Evolutionary conservation across 2,888 invertebrate species (phyloP).

Genomic region (Tiliacea aurago): DNA sequence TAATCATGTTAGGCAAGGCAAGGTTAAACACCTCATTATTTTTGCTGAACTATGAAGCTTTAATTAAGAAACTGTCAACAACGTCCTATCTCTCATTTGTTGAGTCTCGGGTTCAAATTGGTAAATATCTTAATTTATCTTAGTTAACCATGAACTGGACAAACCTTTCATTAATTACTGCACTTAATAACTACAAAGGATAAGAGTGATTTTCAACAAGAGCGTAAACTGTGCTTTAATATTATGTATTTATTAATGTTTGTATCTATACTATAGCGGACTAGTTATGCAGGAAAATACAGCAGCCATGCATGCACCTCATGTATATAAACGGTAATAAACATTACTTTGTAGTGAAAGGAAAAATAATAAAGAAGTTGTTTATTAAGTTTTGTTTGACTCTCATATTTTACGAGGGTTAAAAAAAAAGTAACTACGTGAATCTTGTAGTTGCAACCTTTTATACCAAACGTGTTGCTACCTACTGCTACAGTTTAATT

Average conservation of each 20-base stretch:
- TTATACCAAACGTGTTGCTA: not conserved
- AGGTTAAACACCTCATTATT: conserved; percentile 15
- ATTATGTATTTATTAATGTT: conserved; percentile 34
- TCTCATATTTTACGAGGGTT: conserved; percentile 29
- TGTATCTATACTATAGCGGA: conserved; percentile 31
- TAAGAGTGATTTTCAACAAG: conserved; percentile 58
- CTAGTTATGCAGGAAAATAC: conserved; percentile 32
- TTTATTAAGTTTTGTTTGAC: conserved; percentile 36
- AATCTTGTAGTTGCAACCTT: conserved; percentile 3
- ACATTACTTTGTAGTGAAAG: conserved; percentile 52
- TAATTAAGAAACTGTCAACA: conserved; percentile 29
- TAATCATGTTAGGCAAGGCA: not conserved
- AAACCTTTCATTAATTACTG: conserved; percentile 57
- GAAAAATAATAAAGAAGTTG: conserved; percentile 47
- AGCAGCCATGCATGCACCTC: conserved; percentile 39
- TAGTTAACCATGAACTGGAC: conserved; percentile 60
- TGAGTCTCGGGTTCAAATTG: conserved; percentile 48
- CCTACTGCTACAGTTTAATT: conserved; percentile 10
- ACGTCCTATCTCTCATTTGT: conserved; percentile 39
- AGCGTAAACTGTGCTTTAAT: conserved; percentile 39
- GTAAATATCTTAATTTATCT: conserved; percentile 59
- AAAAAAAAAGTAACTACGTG: conserved; percentile 11
- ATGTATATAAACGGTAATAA: conserved; percentile 46
- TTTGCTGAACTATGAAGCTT: conserved; percentile 20
- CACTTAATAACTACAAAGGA: conserved; percentile 53